Conservation (phyloP, 2,888 invertebrate species). For the Nematopogon swammerdamellus region DNA sequence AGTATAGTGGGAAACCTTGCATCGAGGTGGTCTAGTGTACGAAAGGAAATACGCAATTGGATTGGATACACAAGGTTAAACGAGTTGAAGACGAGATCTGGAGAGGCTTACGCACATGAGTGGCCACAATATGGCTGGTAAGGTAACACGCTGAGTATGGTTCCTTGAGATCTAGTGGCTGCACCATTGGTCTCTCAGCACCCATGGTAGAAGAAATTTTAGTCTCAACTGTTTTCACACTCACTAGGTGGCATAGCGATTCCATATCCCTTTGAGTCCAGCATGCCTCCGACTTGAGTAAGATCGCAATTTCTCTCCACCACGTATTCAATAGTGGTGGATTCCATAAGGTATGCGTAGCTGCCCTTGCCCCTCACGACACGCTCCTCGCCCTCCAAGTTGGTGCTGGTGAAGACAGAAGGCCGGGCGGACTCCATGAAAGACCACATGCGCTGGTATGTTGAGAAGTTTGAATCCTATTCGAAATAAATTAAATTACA, state of each 20-base stretch:
- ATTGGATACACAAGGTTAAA: too few species aligned
- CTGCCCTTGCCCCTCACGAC: slow-evolving; percentile 81
- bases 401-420: slow-evolving; percentile 80
- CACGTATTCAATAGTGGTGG: slow-evolving; percentile 93
- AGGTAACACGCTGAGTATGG: too few species aligned
- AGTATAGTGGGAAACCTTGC: too few species aligned
- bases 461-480: slow-evolving; percentile 89
- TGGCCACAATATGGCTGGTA: too few species aligned
- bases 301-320: slow-evolving; percentile 88
- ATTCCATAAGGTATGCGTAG: slow-evolving; percentile 98
- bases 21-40: too few species aligned
- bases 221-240: slow-evolving; percentile 23
- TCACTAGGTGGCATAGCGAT: slow-evolving; percentile 92
- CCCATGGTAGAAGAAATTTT: too few species aligned
- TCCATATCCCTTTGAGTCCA: slow-evolving; percentile 94
- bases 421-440: slow-evolving; percentile 90
- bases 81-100: too few species aligned
- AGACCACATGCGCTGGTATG: slow-evolving; percentile 94
- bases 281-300: slow-evolving; percentile 86
- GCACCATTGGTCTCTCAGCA: too few species aligned
- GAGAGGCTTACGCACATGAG: too few species aligned
- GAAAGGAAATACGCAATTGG: too few species aligned
- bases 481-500: too few species aligned
- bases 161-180: too few species aligned
- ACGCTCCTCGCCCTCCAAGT: slow-evolving; percentile 86